Conservation (phyloP, 1,140 invertebrate species). For the Psix sp. region DNA sequence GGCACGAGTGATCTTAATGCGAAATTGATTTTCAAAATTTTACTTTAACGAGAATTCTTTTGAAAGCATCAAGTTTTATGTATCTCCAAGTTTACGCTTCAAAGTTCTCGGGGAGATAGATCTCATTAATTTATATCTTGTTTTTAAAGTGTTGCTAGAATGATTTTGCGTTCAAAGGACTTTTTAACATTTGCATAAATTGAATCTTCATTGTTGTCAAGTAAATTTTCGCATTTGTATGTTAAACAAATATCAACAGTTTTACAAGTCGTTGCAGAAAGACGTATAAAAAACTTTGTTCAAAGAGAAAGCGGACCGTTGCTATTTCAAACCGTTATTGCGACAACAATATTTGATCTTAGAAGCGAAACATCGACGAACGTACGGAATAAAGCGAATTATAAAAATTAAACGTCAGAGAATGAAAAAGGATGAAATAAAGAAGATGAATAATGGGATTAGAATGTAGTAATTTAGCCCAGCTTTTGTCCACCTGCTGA, state of each 20-base stretch:
- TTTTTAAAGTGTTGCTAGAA: neutral
- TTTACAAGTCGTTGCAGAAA: too few species aligned
- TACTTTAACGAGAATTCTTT: conserved; percentile 30
- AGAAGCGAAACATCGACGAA: neutral
- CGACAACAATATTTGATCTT: too few species aligned
- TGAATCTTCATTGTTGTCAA: too few species aligned
- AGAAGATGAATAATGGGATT: conserved; percentile 34
- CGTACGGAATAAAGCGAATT: conserved; percentile 31
- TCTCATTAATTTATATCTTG: too few species aligned
- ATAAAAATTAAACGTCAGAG: conserved; percentile 36
- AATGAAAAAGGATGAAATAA: conserved; percentile 14
- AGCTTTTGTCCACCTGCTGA: conserved; percentile 47
- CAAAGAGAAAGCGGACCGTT: too few species aligned
- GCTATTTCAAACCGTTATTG: too few species aligned
- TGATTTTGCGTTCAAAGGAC: neutral
- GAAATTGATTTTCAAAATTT: conserved; percentile 29
- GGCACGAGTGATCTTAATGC: conserved; percentile 23
- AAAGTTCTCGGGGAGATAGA: conserved; percentile 12
- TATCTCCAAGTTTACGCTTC: conserved; percentile 6
- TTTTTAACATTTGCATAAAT: too few species aligned
- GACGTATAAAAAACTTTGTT: too few species aligned
- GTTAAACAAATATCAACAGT: too few species aligned
- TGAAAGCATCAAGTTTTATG: neutral
- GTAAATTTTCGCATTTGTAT: too few species aligned
- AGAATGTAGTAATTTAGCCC: conserved; percentile 34